Base-by-base conservation (phyloP, 2,113 vertebrate species). In the Hiodon tergisus region DNA sequence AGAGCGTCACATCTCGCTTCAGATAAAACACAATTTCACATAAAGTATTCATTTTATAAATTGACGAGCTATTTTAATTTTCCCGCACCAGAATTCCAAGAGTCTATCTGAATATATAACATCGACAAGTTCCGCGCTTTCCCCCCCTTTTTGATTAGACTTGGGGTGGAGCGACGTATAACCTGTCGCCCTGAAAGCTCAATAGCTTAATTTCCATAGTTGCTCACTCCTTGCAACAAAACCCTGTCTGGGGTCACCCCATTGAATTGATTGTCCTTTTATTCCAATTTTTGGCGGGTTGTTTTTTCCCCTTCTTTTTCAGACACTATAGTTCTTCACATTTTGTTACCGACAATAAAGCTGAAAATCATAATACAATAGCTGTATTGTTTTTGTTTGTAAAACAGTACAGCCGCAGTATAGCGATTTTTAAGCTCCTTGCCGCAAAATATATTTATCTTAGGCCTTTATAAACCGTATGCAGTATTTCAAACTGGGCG, bases 231-330 rank as follows among this genome's bases (percentile, higher is more conserved):
- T 72, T 31, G 9, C 7, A 77, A 57, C 61, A 70, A 72, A 72
- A 67, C 69, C 70, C 61, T 50, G 76, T 72, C 69, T 72, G 31
- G 61, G 54, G 62, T 72, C 76, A 46, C 8, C 63, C 53, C 55
- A 63, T 17, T 66, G 69, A 71, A 58, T 60, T 66, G 69, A 46
- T 66, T 59, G 76, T 48, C 31, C 76, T 72, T 77, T 77, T 77
- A 67, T 77, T 77, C 76, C 72, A 72, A 77, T 67, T 77, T 77
- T 77, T 77, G 76, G 76, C 76, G 76, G 69, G 76, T 61, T 67
- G 61, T 61, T 77, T 31, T 31, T 31, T 31, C 2, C 31, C 31
- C 31, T 31, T 31, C 31, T 31, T 31, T 77, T 57, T 71, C 16
- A 71, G 69, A 71, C 59, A 71, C 75, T 63, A 71, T 71, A 65